Conservation (phyloP, 1,140 invertebrate genomes). For the Sipha flava region DNA sequence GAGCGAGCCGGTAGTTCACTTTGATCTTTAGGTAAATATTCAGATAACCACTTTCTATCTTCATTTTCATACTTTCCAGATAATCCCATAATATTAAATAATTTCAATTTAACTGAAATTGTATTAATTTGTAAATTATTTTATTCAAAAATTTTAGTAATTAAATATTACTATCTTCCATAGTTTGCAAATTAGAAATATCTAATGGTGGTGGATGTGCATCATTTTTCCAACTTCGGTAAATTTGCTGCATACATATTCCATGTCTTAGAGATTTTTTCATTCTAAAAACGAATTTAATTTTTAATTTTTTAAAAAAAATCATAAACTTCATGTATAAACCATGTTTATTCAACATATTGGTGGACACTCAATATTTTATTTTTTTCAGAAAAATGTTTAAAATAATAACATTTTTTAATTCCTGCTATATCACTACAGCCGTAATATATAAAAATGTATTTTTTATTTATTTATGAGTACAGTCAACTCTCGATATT, state of each 20-base stretch:
- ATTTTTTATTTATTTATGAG: no score
- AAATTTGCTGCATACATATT: neutral
- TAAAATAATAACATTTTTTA: no score
- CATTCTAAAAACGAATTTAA: neutral
- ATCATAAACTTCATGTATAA: no score
- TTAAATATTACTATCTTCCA: conserved; percentile 3
- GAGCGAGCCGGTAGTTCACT: conserved; percentile 47
- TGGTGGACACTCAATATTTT: no score
- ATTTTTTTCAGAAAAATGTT: no score
- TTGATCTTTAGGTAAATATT: conserved; percentile 41
- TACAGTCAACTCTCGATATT: no score
- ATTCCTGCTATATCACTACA: no score
- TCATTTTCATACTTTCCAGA: conserved; percentile 36
- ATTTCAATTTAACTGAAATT: conserved; percentile 39
- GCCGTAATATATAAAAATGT: no score
- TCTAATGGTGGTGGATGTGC: neutral
- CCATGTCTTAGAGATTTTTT: neutral
- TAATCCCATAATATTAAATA: conserved; percentile 40
- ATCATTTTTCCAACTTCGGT: neutral
- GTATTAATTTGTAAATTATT: no score
- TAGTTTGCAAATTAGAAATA: neutral
- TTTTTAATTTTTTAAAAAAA: neutral
- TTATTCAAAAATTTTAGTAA: neutral
- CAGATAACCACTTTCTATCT: conserved; percentile 38
- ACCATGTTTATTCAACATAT: no score